Base-by-base conservation (phyloP, 1,140 invertebrate species). In the Dolichoris vasculosae region DNA sequence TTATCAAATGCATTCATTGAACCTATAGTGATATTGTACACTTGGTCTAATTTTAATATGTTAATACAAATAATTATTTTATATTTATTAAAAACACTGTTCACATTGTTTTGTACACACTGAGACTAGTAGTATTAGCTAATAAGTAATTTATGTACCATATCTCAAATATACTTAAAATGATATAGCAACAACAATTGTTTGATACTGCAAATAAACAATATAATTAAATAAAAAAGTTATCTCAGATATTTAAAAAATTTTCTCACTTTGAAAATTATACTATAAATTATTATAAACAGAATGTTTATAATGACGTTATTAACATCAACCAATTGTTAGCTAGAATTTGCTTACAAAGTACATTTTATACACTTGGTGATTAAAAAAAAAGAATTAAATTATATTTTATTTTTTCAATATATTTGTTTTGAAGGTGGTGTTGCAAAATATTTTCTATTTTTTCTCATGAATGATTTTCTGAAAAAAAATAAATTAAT, bases 371-470 rank as follows among this genome's bases (percentile, higher is more conserved):
- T 67, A 63, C 75, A 82, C 71, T 26, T 79, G 79, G 40, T 87
- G 83, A 85, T 59, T 86, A 76, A 86, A 78, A 15, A 46, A 13
- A 51, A n/a, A 38, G 84, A 43, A 78, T 82, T 69, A 79, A 85
- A 83, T 76, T 86, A 83, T 76, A 80, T 32, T 85, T 67, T 86
- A 81, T 26, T 38, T 69, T 48, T 73, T 84, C 17, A 84, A 76
- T 82, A 82, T 32, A 35, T 64, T 48, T 85, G 87, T 82, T 90
- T 92, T 76, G 91, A 91, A 35, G 93, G 93, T 23, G 93, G 92
- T 46, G 91, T 91, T n/a, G 90, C 92, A 76, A 93, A 93, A 46
- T 92, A 93, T 82, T 92, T 93, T 86, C 91, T 93, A 71, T 93
- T 93, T 88, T 81, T 92, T 15, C 88, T 90, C 78, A 91, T 89